These are phyloP conservation scores for Anguilla marmorata DNA, from an alignment of 2,797 vertebrate genomes.

Conservation along the genomic window DNA sequence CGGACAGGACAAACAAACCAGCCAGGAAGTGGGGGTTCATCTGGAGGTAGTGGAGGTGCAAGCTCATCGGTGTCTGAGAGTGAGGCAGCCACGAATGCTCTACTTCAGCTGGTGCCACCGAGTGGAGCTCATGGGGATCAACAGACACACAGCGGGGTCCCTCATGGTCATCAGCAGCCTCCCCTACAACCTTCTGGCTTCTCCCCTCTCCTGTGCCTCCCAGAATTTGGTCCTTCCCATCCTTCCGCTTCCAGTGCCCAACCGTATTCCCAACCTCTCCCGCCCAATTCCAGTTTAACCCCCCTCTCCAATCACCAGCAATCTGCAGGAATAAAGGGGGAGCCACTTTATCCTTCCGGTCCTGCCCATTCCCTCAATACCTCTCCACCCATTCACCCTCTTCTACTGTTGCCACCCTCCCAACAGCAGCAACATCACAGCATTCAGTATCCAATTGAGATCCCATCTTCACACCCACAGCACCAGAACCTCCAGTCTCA, in stretches of 20 bases:
- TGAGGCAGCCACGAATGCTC: conserved; percentile 78
- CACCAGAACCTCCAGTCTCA: conserved; percentile 67
- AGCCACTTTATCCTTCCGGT: conserved; percentile 74
- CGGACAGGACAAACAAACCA: conserved; percentile 66
- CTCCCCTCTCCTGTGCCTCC: conserved; percentile 73
- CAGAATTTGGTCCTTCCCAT: conserved; percentile 67
- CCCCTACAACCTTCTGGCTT: conserved; percentile 71
- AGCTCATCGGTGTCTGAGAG: conserved; percentile 73
- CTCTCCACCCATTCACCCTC: conserved; percentile 72
- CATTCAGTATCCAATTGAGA: conserved; percentile 32
- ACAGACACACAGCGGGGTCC: conserved; percentile 66
- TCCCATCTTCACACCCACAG: conserved; percentile 59
- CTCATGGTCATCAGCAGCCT: conserved; percentile 73
- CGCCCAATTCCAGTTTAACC: conserved; percentile 76
- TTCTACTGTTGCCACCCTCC: conserved; percentile 68
- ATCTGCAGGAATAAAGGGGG: conserved; percentile 76
- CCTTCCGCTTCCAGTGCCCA: conserved; percentile 67
- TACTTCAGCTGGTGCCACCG: conserved; percentile 76
- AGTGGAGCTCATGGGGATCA: conserved; percentile 67
- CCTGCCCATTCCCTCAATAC: conserved; percentile 70
- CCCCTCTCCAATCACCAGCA: conserved; percentile 73
- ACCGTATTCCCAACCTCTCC: conserved; percentile 74
- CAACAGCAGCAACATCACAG: conserved; percentile 64
- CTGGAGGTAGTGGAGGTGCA: conserved; percentile 65
- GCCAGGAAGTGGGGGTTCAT: conserved; percentile 65